Conservation (phyloP, 1,140 invertebrate species). For the honey bee (Apis mellifera) region DNA sequence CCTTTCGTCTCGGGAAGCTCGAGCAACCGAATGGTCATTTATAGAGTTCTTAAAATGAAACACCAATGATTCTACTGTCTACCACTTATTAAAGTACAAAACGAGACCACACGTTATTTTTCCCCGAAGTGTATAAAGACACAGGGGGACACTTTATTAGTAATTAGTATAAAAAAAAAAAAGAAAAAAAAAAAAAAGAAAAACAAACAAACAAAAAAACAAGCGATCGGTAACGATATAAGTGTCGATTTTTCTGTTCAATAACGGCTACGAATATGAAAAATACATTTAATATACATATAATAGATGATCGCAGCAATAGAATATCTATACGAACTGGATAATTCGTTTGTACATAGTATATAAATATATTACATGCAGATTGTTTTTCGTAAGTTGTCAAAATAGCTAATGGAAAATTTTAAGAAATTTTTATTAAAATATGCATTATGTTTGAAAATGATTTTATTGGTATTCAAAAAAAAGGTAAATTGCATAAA, state of each 20-base stretch:
- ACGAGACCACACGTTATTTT: conserved; percentile 57
- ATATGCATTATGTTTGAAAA: neutral
- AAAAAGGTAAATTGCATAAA: neutral
- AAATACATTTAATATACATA: conserved; percentile 9
- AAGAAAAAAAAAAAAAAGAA: neutral
- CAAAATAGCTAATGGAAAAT: conserved; percentile 6
- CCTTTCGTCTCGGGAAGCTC: conserved; percentile 34
- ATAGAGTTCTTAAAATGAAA: conserved; percentile 52
- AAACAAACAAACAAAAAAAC: neutral
- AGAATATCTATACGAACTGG: conserved; percentile 25
- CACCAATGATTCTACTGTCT: conserved; percentile 63
- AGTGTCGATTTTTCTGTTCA: conserved; percentile 10
- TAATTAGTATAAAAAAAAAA: conserved; percentile 21
- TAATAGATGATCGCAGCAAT: conserved; percentile 44
- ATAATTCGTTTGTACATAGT: conserved; percentile 33
- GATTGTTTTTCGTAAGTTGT: conserved; percentile 27
- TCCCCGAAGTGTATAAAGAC: conserved; percentile 12
- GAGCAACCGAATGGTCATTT: conserved; percentile 39
- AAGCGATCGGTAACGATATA: conserved; percentile 6
- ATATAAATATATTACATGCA: conserved; percentile 35
- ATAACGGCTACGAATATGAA: neutral
- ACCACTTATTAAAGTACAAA: conserved; percentile 66
- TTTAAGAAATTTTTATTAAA: neutral
- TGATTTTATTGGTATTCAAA: neutral
- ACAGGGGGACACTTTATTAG: conserved; percentile 41